Evolutionary conservation across 2,888 invertebrate species (phyloP).

Genomic region (Lithophane ornitopus): DNA sequence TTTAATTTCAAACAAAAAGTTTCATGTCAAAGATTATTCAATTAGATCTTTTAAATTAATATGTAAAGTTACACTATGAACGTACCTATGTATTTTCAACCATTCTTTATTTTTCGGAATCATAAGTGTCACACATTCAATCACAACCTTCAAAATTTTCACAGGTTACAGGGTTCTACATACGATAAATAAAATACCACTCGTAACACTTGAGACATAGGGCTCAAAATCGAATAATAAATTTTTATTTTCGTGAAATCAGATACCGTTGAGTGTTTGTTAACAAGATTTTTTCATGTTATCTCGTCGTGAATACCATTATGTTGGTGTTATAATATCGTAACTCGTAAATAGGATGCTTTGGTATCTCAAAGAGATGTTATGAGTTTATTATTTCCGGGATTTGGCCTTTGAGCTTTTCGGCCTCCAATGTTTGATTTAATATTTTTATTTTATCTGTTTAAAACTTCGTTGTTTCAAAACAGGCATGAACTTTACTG

Average conservation of each 20-base stretch:
- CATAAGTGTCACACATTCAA: slow-evolving; percentile 22
- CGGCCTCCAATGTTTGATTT: slow-evolving; percentile 58
- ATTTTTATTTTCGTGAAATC: slow-evolving; percentile 54
- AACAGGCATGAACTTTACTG: slow-evolving; percentile 26
- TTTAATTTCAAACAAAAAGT: no score
- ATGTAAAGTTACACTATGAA: no score
- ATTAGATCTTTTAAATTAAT: no score
- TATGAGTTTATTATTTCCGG: slow-evolving; percentile 70
- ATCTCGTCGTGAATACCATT: slow-evolving; percentile 63
- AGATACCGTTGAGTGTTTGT: slow-evolving; percentile 64
- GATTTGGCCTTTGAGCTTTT: slow-evolving; percentile 62
- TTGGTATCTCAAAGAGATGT: slow-evolving; percentile 65
- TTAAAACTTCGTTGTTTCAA: slow-evolving; percentile 43
- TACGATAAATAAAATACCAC: not conserved
- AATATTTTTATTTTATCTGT: slow-evolving; percentile 53
- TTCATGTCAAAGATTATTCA: no score
- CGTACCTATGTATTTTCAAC: no score
- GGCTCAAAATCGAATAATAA: slow-evolving; percentile 38
- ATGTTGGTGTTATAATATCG: slow-evolving; percentile 61
- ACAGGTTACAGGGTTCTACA: slow-evolving; percentile 16
- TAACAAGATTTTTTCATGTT: slow-evolving; percentile 66
- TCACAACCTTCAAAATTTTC: slow-evolving; percentile 36
- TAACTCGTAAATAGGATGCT: slow-evolving; percentile 67
- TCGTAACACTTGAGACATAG: slow-evolving; percentile 26
- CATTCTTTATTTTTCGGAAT: not conserved